Percentiles rank a stretch among this genome's conserved stretches.
These are phyloP conservation scores for Telmatherina bonti DNA, from an alignment of 2,797 vertebrate species.

Conservation along the genomic window DNA sequence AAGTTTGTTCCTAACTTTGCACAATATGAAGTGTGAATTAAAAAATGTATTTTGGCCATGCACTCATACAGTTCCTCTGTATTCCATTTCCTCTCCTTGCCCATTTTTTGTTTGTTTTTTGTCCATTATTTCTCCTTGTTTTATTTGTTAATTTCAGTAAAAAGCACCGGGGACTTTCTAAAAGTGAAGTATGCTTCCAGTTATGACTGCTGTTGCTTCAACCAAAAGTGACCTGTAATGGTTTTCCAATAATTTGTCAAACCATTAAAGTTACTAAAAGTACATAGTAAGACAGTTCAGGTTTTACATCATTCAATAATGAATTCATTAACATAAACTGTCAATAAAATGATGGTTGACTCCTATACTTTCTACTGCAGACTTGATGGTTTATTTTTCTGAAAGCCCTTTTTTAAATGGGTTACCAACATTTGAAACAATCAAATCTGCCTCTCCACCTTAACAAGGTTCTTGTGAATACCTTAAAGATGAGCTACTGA, in stretches of 20 bases:
- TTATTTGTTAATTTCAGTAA: neutral
- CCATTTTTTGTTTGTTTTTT: neutral
- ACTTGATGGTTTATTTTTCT: neutral
- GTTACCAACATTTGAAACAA: neutral
- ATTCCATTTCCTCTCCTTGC: too few relatives aligned
- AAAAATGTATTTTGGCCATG: constrained; percentile 20
- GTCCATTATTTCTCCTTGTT: neutral
- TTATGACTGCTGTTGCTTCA: neutral
- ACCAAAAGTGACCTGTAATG: neutral
- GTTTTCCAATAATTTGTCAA: neutral
- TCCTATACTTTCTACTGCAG: neutral
- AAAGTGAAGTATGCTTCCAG: neutral
- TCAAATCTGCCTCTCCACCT: neutral
- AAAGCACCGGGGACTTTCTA: neutral
- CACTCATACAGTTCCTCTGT: too few relatives aligned
- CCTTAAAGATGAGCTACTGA: neutral
- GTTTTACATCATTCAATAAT: neutral
- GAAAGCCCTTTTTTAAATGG: neutral
- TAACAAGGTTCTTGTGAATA: neutral
- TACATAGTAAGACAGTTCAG: too few relatives aligned
- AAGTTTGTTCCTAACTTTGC: neutral
- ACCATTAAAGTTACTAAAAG: neutral
- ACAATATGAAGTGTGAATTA: neutral
- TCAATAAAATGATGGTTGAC: neutral
- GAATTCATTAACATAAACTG: neutral